Evolutionary conservation across 1,140 invertebrate species (phyloP).

Genomic region (Riptortus pedestris): DNA sequence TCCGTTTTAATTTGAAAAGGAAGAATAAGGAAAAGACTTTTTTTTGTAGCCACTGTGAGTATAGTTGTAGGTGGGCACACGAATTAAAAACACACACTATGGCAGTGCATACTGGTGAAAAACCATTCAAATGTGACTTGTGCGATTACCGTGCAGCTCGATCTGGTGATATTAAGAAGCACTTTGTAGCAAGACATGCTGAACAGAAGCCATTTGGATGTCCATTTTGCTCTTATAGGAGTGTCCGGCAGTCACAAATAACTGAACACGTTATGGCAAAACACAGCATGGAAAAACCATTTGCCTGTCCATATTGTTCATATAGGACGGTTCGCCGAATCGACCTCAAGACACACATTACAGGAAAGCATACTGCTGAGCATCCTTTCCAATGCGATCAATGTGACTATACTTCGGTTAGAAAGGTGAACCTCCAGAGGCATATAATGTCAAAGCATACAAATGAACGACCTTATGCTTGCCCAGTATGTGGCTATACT

Average conservation of each 20-base stretch:
- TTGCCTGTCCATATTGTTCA: neutral
- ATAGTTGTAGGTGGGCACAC: too few species aligned
- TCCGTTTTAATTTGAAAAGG: too few species aligned
- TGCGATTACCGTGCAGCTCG: neutral
- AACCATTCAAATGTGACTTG: neutral
- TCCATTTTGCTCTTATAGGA: neutral
- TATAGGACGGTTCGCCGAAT: neutral
- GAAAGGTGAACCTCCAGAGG: neutral
- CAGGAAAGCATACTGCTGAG: neutral
- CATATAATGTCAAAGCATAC: neutral
- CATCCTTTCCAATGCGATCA: neutral
- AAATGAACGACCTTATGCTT: neutral
- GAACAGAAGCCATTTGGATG: neutral
- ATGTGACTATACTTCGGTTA: neutral
- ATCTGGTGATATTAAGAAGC: neutral
- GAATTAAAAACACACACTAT: neutral
- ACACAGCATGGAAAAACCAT: neutral
- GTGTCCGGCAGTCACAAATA: neutral
- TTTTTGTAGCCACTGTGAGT: too few species aligned
- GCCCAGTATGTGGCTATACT: neutral
- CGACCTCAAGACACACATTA: neutral
- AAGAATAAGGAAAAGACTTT: too few species aligned
- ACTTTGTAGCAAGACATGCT: neutral
- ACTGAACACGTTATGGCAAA: neutral
- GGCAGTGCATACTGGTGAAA: neutral